These are phyloP conservation scores for Xiphorhynchus elegans DNA, from an alignment of 2,113 vertebrate genomes.

Conservation along the genomic window DNA sequence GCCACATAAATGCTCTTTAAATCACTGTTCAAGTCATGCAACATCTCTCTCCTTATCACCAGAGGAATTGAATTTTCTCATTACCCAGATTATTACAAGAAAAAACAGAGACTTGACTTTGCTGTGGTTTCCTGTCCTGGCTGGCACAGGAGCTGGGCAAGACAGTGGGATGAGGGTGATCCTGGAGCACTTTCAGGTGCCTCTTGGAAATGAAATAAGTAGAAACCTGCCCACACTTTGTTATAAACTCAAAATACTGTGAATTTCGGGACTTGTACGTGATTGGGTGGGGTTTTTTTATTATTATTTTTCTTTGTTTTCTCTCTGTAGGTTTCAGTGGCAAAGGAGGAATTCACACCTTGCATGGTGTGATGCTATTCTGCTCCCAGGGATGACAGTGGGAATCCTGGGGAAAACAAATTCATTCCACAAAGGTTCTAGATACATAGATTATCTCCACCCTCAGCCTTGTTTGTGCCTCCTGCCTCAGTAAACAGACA, in stretches of 20 bases:
- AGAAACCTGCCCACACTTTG: accelerated
- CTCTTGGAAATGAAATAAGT: neutral
- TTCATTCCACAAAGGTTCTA: neutral
- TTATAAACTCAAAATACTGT: neutral
- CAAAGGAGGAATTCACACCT: no score
- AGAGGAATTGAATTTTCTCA: neutral
- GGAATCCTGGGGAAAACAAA: neutral
- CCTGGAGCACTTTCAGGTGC: no score
- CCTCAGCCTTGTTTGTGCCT: neutral
- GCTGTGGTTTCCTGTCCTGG: no score
- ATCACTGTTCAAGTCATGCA: accelerated
- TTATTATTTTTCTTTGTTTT: neutral
- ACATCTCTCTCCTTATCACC: neutral
- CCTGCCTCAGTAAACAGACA: neutral
- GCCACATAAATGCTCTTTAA: neutral
- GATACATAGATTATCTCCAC: neutral
- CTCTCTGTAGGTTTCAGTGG: neutral
- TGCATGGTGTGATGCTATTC: neutral
- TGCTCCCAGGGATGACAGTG: neutral
- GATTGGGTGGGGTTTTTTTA: accelerated
- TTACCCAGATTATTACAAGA: no score
- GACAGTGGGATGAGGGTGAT: accelerated
- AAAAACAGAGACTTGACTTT: no score
- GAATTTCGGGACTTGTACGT: no score
- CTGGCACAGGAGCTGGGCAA: neutral